These are phyloP conservation scores for Rotaria socialis DNA, from an alignment of 2,888 invertebrate species.

Conservation along the genomic window DNA sequence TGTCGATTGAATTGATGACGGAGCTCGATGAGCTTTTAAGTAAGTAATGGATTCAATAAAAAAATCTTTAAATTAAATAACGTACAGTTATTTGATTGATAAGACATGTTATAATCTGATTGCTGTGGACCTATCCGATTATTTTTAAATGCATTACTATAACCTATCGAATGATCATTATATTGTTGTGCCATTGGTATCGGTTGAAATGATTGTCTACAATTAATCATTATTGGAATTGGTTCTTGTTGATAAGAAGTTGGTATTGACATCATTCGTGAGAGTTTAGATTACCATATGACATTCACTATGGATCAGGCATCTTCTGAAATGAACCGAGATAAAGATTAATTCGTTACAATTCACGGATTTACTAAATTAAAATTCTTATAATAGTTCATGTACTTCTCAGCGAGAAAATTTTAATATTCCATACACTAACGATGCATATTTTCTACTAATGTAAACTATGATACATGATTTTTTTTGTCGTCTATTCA, in stretches of 20 bases:
- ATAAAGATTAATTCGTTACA: no score
- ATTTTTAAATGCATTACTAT: background rate
- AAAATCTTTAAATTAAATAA: background rate
- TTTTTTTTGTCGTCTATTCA: no score
- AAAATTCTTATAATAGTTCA: no score
- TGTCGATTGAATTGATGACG: background rate
- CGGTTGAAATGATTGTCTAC: background rate
- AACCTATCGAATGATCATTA: background rate
- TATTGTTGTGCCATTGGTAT: background rate
- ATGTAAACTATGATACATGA: no score
- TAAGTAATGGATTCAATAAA: no score
- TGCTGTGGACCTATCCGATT: background rate
- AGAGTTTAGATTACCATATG: background rate
- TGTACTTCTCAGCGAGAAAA: no score
- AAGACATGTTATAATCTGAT: background rate
- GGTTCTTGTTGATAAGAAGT: background rate
- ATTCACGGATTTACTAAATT: no score
- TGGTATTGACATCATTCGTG: background rate
- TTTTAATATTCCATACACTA: no score
- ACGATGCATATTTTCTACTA: no score
- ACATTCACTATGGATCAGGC: background rate
- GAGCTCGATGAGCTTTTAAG: background rate
- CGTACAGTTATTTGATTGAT: background rate
- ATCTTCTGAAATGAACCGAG: background rate
- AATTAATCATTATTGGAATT: background rate